phyloP scores from a whole-genome alignment of 2,888 invertebrate species.

The Lutraria lutraria region DNA sequence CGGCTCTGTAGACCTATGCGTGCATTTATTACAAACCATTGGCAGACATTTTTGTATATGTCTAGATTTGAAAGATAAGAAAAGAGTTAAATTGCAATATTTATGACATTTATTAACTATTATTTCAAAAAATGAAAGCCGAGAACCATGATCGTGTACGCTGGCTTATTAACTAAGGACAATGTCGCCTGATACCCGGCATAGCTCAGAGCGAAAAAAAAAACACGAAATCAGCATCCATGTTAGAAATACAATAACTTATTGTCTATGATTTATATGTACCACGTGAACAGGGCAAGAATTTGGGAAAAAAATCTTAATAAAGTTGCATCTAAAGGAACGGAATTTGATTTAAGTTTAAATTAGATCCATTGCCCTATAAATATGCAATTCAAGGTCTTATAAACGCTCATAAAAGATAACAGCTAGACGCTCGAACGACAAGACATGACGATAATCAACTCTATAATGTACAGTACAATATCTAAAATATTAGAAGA shows the following conservation, averaged over 20 bases:
- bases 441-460: neutral
- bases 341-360: no score
- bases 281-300: no score
- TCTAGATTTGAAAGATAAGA: neutral
- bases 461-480: no score
- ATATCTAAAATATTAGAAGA: no score
- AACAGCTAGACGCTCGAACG: neutral
- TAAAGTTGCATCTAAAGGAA: no score
- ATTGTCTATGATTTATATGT: no score
- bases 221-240: no score
- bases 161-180: neutral
- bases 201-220: no score
- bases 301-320: no score
- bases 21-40: constrained; percentile 10
- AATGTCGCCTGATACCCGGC: neutral
- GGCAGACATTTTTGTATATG: constrained; percentile 19
- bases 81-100: neutral
- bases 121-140: constrained; percentile 38
- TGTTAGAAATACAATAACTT: no score
- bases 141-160: constrained; percentile 8
- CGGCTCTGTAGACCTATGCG: constrained; percentile 17
- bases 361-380: no score
- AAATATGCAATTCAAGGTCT: neutral
- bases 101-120: constrained; percentile 53
- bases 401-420: neutral